Evolutionary conservation across 2,113 vertebrate species (phyloP).

Genomic region (Melanocharis versteri): DNA sequence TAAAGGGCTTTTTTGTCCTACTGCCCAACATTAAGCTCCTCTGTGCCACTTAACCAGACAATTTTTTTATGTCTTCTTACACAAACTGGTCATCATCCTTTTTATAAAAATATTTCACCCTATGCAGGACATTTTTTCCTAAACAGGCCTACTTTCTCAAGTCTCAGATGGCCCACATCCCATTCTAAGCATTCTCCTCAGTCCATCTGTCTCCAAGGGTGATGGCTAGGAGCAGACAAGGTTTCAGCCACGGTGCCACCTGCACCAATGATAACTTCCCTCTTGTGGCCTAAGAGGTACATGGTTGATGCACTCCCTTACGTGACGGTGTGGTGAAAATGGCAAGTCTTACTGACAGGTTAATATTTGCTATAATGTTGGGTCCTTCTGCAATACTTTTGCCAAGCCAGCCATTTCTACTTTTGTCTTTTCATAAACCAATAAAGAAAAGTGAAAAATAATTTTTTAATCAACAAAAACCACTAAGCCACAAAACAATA

Average conservation of each 20-base stretch:
- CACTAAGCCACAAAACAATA: background rate
- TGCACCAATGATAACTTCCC: background rate
- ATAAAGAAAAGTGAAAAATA: background rate
- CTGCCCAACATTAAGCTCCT: background rate
- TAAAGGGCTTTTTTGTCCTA: background rate
- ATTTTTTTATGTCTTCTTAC: background rate
- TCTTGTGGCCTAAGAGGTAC: background rate
- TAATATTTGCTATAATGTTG: background rate
- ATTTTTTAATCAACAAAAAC: background rate
- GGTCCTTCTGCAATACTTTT: background rate
- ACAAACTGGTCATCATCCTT: background rate
- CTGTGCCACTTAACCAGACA: background rate
- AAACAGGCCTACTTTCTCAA: background rate
- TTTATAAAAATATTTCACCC: background rate
- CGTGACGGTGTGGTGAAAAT: accelerated
- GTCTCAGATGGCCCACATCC: background rate
- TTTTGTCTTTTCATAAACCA: background rate
- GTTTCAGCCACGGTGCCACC: background rate
- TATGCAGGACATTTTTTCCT: background rate
- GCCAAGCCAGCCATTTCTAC: background rate
- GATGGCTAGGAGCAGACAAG: background rate
- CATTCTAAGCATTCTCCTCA: background rate
- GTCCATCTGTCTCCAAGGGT: background rate
- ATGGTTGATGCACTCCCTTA: background rate
- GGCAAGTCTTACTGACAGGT: background rate